phyloP scores from a whole-genome alignment of 37 sponge, comb jelly and placozoan species.

The Dysidea cf. avara region DNA sequence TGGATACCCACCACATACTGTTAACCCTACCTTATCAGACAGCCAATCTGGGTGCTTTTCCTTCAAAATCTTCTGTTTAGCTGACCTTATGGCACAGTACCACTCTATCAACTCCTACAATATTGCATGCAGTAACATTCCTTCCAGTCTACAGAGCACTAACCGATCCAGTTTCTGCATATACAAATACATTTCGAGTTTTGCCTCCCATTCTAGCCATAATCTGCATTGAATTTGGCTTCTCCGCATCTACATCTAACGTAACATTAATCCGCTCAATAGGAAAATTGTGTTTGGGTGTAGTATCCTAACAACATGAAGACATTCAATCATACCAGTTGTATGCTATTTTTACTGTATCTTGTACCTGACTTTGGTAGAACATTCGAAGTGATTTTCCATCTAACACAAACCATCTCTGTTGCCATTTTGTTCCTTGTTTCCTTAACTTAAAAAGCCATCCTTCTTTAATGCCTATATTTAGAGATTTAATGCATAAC shows the following conservation, averaged over 20 bases:
- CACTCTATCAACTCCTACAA: conserved; percentile 71
- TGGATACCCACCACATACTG: too few species aligned
- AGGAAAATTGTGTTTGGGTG: conserved; percentile 49
- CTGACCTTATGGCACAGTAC: conserved; percentile 63
- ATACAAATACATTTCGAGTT: conserved; percentile 68
- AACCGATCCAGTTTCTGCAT: conserved; percentile 70
- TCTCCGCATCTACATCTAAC: conserved; percentile 35
- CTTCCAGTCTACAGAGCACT: background rate
- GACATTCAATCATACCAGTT: too few species aligned
- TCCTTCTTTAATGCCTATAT: too few species aligned
- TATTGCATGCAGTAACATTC: too few species aligned
- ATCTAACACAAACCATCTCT: too few species aligned
- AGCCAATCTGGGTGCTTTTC: conserved; percentile 23
- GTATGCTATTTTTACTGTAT: too few species aligned
- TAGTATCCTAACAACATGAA: conserved; percentile 31
- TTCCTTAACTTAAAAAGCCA: too few species aligned
- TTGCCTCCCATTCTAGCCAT: conserved; percentile 40
- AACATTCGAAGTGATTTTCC: too few species aligned
- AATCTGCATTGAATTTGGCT: conserved; percentile 61
- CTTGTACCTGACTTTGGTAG: too few species aligned
- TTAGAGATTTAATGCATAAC: too few species aligned
- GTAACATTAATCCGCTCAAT: conserved; percentile 48
- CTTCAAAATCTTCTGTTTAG: conserved; percentile 40
- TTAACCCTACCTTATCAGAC: conserved; percentile 28
- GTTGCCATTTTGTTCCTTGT: too few species aligned